Evolutionary conservation across 2,113 vertebrate genomes (phyloP), one percentile per base, ranked within the genome.

Genomic region (Hippocampus abdominalis): DNA sequence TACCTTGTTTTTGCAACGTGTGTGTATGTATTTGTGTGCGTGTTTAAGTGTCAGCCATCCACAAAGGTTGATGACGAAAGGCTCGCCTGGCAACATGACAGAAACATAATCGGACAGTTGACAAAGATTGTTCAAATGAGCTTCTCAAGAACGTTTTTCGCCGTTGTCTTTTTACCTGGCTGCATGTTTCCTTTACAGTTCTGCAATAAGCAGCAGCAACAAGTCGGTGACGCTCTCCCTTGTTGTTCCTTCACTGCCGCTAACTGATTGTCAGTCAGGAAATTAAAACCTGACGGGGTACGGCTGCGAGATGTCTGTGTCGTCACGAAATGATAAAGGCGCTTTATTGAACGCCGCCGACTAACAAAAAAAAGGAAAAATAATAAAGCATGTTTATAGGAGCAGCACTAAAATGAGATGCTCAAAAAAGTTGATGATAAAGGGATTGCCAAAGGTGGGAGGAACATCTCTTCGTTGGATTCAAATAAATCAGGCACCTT

Each of bases 201-300:
- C 53, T 3, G 66, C 49, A 68, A 70, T 48, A 71, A 73, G 15
- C 63, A 27, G 57, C 53, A 54, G 76, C 49, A 76, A 73, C 70
- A 73, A 62, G 72, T 84, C 68, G 53, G 69, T 79, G 84, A 81
- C 71, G 71, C 66, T 53, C 63, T 16, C 13, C 23, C 39, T 23
- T 13, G 15, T 40, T 11, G 3, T 40, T 40, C 25, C 27, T 40
- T 15, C 46, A 18, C 64, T 49, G 32, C 60, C 61, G 60, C 44
- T 18, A 29, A 63, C 79, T 83, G 87, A 92, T 91, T 90, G 68
- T 66, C 61, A 73, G 79, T 36, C 90, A 93, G 92, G 92, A 93
- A 93, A 93, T 93, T 81, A 92, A 92, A 91, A 88, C 72, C 46
- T 54, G 64, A n/a, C 0, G 25, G 20, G 8, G 60, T 36, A 71